Conservation (phyloP, 1,140 invertebrate genomes). For the Drosophila persimilis region DNA sequence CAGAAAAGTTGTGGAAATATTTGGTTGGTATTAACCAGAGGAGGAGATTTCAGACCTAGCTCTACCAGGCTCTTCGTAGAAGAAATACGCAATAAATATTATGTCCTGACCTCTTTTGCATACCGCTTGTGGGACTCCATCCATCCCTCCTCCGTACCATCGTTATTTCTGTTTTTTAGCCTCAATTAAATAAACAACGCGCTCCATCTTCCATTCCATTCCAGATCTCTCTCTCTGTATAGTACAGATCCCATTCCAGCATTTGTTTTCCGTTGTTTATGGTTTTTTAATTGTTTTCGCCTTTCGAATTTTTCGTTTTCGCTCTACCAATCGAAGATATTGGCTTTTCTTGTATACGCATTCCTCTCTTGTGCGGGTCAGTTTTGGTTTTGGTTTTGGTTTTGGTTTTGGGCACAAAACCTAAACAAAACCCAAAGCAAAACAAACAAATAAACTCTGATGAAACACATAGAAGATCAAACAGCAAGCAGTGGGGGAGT, state of each 20-base stretch:
- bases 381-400: constrained; percentile 21
- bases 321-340: too few relatives aligned
- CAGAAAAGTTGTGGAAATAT: too few relatives aligned
- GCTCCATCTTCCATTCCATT: too few relatives aligned
- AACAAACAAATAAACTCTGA: constrained; percentile 2
- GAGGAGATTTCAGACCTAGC: too few relatives aligned
- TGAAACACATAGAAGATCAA: constrained; percentile 7
- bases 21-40: too few relatives aligned
- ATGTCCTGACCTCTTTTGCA: too few relatives aligned
- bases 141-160: too few relatives aligned
- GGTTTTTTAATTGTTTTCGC: constrained; percentile 37
- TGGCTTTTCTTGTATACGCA: constrained; percentile 30
- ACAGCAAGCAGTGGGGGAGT: constrained; percentile 11
- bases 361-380: constrained; percentile 45
- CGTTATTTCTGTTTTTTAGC: neutral
- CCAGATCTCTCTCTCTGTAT: constrained; percentile 7
- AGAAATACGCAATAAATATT: too few relatives aligned
- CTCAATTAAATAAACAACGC: constrained; percentile 32
- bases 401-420: constrained; percentile 6
- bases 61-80: too few relatives aligned
- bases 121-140: too few relatives aligned
- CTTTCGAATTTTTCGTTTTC: constrained; percentile 7
- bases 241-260: too few relatives aligned
- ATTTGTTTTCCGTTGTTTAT: constrained; percentile 17
- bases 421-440: constrained; percentile 9